Evolutionary conservation across 2,797 vertebrate species (phyloP).

Genomic region (Tympanoctomys barrerae): DNA sequence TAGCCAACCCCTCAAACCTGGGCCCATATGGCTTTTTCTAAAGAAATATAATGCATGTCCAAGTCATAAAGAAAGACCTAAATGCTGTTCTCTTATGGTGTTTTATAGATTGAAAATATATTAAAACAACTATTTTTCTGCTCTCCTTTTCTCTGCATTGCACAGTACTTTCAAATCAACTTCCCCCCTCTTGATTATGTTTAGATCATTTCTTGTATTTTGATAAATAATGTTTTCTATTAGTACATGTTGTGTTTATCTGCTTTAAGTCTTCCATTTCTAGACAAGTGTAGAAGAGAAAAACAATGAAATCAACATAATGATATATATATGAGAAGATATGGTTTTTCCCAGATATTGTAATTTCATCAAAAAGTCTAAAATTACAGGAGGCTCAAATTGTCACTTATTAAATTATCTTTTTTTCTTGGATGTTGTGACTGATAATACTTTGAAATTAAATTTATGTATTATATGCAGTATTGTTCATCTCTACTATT

Average conservation of each 20-base stretch:
- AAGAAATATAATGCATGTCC: background rate
- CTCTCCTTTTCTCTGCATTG: background rate
- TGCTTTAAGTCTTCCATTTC: background rate
- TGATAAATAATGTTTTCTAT: background rate
- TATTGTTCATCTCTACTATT: background rate
- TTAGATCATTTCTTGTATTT: background rate
- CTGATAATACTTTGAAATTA: background rate
- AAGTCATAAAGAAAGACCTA: background rate
- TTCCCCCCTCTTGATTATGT: background rate
- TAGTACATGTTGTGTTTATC: background rate
- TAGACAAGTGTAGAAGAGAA: background rate
- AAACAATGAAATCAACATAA: background rate
- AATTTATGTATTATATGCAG: background rate
- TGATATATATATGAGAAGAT: background rate
- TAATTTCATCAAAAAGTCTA: background rate
- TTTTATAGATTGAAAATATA: background rate
- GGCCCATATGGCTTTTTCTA: background rate
- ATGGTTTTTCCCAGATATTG: background rate
- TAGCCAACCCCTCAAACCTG: background rate
- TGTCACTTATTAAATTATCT: background rate
- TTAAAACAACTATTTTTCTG: background rate
- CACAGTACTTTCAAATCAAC: background rate
- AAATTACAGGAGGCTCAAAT: background rate
- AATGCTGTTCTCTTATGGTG: background rate
- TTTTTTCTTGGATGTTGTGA: conserved; percentile 1